These are phyloP conservation scores for Lepidochrysops patricia DNA, from an alignment of 2,888 invertebrate genomes.

Conservation along the genomic window DNA sequence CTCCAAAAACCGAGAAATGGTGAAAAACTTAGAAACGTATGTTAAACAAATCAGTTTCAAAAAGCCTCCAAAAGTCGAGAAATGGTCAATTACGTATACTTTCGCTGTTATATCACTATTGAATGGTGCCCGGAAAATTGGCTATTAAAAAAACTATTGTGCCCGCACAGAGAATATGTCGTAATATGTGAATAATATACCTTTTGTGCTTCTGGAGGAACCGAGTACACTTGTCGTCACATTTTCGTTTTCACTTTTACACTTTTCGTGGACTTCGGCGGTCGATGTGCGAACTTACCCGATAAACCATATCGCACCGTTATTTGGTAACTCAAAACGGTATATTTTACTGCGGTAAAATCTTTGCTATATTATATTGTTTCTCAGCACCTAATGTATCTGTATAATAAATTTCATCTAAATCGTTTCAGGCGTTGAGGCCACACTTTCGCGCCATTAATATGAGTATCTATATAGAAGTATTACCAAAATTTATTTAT, in stretches of 20 bases:
- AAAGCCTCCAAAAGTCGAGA: background rate
- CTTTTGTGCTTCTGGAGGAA: background rate
- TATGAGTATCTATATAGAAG: too few relatives aligned
- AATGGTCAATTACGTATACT: background rate
- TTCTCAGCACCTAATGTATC: too few relatives aligned
- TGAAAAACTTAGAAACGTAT: background rate
- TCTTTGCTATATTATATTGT: too few relatives aligned
- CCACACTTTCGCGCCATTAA: too few relatives aligned
- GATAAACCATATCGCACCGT: too few relatives aligned
- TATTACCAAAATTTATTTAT: too few relatives aligned
- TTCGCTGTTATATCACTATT: conserved; percentile 11
- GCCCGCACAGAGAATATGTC: conserved; percentile 11
- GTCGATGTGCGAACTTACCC: background rate
- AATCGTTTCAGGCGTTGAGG: too few relatives aligned
- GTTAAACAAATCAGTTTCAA: background rate
- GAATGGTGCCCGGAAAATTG: conserved; percentile 20
- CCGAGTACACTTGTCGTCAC: background rate
- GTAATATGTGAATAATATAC: conserved; percentile 12
- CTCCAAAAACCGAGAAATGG: background rate
- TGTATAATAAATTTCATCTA: too few relatives aligned
- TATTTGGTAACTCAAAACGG: too few relatives aligned
- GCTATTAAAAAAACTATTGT: conserved; percentile 23
- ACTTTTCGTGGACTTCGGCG: background rate
- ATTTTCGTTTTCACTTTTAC: conserved; percentile 2
- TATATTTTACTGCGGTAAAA: too few relatives aligned